Percentiles rank a stretch among this genome's conserved stretches.
Evolutionary conservation across 2,888 invertebrate species (phyloP).

Genomic region (Eupelmus urozonus): DNA sequence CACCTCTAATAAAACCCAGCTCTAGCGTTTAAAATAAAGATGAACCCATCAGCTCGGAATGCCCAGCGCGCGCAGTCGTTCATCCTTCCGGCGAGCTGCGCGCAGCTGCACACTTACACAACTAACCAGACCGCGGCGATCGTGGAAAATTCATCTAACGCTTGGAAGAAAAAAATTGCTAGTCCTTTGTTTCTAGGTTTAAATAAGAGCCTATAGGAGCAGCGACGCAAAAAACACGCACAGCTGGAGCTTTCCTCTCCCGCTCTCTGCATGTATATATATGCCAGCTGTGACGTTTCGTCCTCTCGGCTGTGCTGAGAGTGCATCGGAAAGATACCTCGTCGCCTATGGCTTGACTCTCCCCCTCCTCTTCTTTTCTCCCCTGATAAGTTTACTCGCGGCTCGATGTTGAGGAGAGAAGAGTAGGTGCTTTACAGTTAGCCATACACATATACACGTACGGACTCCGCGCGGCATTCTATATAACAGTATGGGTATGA

Average conservation of each 20-base stretch:
- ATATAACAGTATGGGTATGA: background rate
- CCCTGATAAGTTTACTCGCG: slow-evolving; percentile 61
- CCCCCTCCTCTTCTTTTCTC: background rate
- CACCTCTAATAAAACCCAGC: too few relatives aligned
- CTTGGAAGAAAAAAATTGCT: background rate
- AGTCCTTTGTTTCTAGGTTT: slow-evolving; percentile 32
- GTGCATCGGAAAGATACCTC: too few relatives aligned
- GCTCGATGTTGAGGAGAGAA: slow-evolving; percentile 26
- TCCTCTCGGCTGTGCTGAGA: background rate
- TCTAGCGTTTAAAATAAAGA: slow-evolving; percentile 10
- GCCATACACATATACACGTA: slow-evolving; percentile 41
- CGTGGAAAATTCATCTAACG: too few relatives aligned
- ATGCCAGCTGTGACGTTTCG: slow-evolving; percentile 47
- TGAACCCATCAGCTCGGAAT: slow-evolving; percentile 19
- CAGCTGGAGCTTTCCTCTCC: background rate
- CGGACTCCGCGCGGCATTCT: background rate
- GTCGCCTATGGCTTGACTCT: too few relatives aligned
- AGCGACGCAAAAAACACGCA: slow-evolving; percentile 11
- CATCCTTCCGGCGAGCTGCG: too few relatives aligned
- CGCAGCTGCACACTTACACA: background rate
- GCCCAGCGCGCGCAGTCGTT: background rate
- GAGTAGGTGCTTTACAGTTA: slow-evolving; percentile 68
- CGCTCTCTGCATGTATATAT: slow-evolving; percentile 18
- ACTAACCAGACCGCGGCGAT: background rate
- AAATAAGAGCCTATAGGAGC: slow-evolving; percentile 31